These are phyloP conservation scores for Thermophis baileyi DNA, from an alignment of 2,113 vertebrate species.

Conservation along the genomic window DNA sequence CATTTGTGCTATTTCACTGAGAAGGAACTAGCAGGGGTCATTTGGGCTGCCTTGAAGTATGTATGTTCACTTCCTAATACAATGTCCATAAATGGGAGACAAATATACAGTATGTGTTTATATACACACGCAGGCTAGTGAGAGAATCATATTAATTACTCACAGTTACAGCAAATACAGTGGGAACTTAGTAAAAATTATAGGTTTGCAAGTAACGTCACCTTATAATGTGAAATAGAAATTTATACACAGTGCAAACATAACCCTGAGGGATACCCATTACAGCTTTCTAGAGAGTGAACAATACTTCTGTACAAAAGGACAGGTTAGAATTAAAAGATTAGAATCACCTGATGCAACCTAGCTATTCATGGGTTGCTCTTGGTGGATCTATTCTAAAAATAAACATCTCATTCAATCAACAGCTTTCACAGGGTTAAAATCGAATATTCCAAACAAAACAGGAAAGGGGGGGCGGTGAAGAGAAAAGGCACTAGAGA, in stretches of 20 bases:
- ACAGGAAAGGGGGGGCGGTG: conserved; percentile 25
- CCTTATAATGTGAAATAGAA: background rate
- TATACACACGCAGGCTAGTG: background rate
- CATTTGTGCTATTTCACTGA: background rate
- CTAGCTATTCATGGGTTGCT: background rate
- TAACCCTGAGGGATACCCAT: background rate
- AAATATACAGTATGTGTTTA: background rate
- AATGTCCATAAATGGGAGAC: background rate
- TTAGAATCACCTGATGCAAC: background rate
- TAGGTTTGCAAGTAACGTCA: background rate
- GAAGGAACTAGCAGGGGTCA: background rate
- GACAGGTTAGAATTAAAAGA: background rate
- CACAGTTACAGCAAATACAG: background rate
- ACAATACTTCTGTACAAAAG: background rate
- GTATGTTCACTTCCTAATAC: background rate
- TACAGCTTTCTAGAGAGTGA: background rate
- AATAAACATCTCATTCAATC: conserved; percentile 12
- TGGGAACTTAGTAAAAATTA: background rate
- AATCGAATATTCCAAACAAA: conserved; percentile 65
- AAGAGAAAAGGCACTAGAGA: conserved; percentile 50
- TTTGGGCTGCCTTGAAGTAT: background rate
- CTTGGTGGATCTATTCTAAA: background rate
- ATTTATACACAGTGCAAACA: background rate
- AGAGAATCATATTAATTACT: background rate
- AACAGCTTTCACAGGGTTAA: conserved; percentile 73